Evolutionary conservation across 2,797 vertebrate genomes (phyloP).

Genomic region (Brachymystax lenok): DNA sequence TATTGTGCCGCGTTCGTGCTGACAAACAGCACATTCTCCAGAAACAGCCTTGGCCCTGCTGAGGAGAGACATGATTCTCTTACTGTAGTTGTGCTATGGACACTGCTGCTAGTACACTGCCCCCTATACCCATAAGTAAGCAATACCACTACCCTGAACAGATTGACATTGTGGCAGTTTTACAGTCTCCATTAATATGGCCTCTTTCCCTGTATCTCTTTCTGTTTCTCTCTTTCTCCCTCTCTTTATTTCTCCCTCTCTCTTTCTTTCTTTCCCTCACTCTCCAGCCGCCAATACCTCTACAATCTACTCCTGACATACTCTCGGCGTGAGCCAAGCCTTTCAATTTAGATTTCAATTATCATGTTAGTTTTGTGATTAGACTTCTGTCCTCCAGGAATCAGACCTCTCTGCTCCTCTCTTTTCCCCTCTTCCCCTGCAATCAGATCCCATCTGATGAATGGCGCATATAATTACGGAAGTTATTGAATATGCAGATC

Average conservation of each 20-base stretch:
- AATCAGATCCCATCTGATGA: conserved; percentile 87
- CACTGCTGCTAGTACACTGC: conserved; percentile 1
- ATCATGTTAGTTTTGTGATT: conserved; percentile 86
- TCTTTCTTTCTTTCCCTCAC: conserved; percentile 15
- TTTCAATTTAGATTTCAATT: conserved; percentile 86
- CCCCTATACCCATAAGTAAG: neutral
- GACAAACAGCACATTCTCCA: conserved; percentile 21
- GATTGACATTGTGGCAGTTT: neutral
- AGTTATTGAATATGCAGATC: conserved; percentile 88
- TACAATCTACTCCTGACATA: conserved; percentile 61
- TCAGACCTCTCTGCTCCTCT: conserved; percentile 78
- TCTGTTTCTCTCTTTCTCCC: neutral
- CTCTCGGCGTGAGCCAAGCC: conserved; percentile 72
- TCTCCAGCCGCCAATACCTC: conserved; percentile 37
- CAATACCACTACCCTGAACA: neutral
- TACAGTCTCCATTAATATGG: neutral
- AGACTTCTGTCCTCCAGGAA: conserved; percentile 83
- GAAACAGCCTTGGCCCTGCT: neutral
- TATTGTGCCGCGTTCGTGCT: conserved; percentile 38
- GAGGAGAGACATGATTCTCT: conserved; percentile 5
- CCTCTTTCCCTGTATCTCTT: neutral
- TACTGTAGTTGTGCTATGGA: neutral
- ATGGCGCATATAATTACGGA: conserved; percentile 84
- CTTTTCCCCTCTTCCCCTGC: conserved; percentile 78
- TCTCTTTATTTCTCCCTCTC: neutral